A percentile compares a stretch with the other conserved stretches of the same genome.
phyloP scores from a whole-genome alignment of 2,888 invertebrate species.

The Eudasyphora cyanicolor region DNA sequence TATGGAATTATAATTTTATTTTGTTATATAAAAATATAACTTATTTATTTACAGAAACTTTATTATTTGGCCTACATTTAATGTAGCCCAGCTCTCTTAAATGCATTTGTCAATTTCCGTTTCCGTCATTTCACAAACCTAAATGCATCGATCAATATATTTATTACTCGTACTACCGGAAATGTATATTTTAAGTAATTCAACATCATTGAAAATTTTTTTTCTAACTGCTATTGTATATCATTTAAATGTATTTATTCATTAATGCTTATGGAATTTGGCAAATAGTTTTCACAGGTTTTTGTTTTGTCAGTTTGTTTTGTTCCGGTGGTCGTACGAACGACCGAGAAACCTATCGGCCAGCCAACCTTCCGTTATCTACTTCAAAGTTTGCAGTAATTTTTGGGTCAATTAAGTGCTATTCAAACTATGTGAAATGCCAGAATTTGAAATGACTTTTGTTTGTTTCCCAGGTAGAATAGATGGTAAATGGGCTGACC shows the following conservation, averaged over 20 bases:
- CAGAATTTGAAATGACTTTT: conserved; percentile 37
- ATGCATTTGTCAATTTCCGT: background rate
- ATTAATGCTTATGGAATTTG: background rate
- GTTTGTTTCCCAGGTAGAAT: background rate
- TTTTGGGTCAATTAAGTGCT: conserved; percentile 51
- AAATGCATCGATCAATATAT: background rate
- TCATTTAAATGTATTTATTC: background rate
- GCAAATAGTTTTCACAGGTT: background rate
- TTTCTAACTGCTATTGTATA: background rate
- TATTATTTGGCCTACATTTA: too few relatives aligned
- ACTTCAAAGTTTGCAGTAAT: conserved; percentile 10
- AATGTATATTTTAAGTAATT: conserved; percentile 1
- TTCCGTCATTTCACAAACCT: background rate
- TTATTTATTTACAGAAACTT: too few relatives aligned
- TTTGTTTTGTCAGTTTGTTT: background rate
- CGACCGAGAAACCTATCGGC: too few relatives aligned
- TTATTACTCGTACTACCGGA: background rate
- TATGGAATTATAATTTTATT: too few relatives aligned
- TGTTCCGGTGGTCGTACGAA: conserved; percentile 10
- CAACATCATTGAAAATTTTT: background rate
- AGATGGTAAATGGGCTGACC: background rate
- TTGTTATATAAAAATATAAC: too few relatives aligned
- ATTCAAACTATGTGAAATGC: conserved; percentile 46
- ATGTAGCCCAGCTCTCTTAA: too few relatives aligned
- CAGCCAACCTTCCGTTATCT: background rate